Evolutionary conservation across 2,888 invertebrate species (phyloP), one percentile per base, ranked within the genome.

Genomic region (Catocala sponsa): DNA sequence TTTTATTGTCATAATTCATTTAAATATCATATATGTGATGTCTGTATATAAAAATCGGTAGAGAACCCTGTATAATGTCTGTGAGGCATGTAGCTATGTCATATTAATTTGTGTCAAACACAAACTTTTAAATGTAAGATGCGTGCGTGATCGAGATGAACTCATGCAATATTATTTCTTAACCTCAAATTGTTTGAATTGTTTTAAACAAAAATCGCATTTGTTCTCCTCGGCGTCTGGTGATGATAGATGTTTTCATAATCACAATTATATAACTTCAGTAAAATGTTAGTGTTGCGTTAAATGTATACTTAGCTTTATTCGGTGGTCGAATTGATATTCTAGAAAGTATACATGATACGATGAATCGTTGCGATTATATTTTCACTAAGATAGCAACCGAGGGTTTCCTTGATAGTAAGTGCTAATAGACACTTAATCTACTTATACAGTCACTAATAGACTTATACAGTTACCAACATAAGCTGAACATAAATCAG

Each of bases 61-160:
- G 35, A 38, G 54, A 38, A 38, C 35, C 41, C 54, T 46, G 46
- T 55, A 42, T 61, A 15, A 64, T 76, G 79, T 74, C 79, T 80
- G 13, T 70, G 43, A 80, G 80, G 68, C 79, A 78, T 73, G 59
- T 49, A 69, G 72, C 70, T 74, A 74, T 54, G 79, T 82, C 81
- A 80, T 83, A 77, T 82, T 78, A 70, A 66, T 70, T 77, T 83
- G 84, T 85, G 85, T 85, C 72, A 84, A 84, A 85, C 84, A 85
- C 84, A 82, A 78, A 63, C 62, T 47, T 25, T 75, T 70, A 69
- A 74, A 68, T 6, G 56, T 70, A 59, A 55, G 66, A 60, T 51
- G 60, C 47, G 71, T 12, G 6, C 58, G 58, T 41, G 62, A 63
- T 70, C 72, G 71, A 66, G 63, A 66, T 71, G 68, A 58, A 68